Base-by-base conservation (phyloP, 2,888 invertebrate species). In the Rotaria magnacalcarata region DNA sequence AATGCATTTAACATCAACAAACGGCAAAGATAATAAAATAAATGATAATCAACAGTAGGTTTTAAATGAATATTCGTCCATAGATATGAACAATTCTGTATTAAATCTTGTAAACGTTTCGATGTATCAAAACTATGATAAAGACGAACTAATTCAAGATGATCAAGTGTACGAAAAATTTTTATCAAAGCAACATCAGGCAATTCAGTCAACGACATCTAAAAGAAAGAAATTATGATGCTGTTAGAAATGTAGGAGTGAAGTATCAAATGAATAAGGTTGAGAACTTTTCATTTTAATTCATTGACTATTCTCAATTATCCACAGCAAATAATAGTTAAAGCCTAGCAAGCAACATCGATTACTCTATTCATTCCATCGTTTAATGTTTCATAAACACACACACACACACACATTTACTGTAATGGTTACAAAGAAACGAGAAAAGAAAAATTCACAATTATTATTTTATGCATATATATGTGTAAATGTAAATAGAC, bases 131-230 rank as follows among this genome's bases (percentile, higher is more conserved):
- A 80, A 47, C 41, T 80, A 24, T 80, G 47, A 80, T 47, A 80
- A 24, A 80, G n/a, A 80, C 47, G 43, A 43, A 80, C 47, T 47
- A 47, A 47, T 80, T 80, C 80, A 5, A n/a, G 24, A n/a, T 47
- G 43, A 47, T n/a, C 24, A 24, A 80, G 21, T 47, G 43, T 80
- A 24, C 47, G 43, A 47, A 80, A 80, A 3, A 80, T 80, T 80
- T 80, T 80, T n/a, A 80, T n/a, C 16, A 80, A 47, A 8, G 47
- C 80, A 80, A 80, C 47, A 47, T 80, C 47, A n/a, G 80, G 80
- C 19, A 80, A 80, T n/a, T 80, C 80, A 14, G n/a, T 24, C n/a
- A 80, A 14, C 24, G 47, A 80, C 80, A 80, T 80, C 80, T 80
- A 19, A 80, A 80, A 80, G 7, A 80, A 80, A 80, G 21, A 47